Conservation (phyloP, 2,888 invertebrate species). For the Trissoscelio sp. region DNA sequence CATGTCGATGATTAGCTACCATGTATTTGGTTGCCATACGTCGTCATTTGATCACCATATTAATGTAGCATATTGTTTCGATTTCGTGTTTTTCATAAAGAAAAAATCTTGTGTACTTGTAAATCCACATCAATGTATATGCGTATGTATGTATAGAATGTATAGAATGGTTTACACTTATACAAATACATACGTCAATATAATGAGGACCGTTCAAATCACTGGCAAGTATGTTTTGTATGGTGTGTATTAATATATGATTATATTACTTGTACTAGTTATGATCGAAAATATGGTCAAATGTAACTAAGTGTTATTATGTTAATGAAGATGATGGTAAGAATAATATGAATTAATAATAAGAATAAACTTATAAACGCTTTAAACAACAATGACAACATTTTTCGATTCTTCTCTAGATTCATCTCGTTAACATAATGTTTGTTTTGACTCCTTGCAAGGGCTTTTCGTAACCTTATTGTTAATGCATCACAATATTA, state of each 20-base stretch:
- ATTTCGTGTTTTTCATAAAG: conserved; percentile 66
- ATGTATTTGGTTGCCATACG: conserved; percentile 63
- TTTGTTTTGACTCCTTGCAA: conserved; percentile 58
- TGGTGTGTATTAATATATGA: conserved; percentile 68
- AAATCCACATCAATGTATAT: conserved; percentile 46
- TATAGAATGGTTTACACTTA: conserved; percentile 57
- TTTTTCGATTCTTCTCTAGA: conserved; percentile 57
- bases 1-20: conserved; percentile 68
- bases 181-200: conserved; percentile 70
- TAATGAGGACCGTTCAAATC: conserved; percentile 79
- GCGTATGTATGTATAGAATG: conserved; percentile 52
- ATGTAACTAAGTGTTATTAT: conserved; percentile 64
- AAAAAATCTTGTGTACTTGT: conserved; percentile 72
- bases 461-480: conserved; percentile 68
- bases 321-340: conserved; percentile 69
- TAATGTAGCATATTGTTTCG: conserved; percentile 58
- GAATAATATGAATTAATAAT: conserved; percentile 71
- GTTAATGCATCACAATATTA: conserved; percentile 71
- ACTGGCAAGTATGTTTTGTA: conserved; percentile 79
- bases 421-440: conserved; percentile 62
- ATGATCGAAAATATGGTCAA: conserved; percentile 62
- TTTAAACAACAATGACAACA: conserved; percentile 74
- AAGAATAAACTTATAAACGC: conserved; percentile 72
- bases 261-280: conserved; percentile 61
- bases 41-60: conserved; percentile 53